Percentiles rank a stretch among this genome's conserved stretches.
These are phyloP conservation scores for Notarius quadriscutis DNA, from an alignment of 2,113 vertebrate species.

Conservation along the genomic window DNA sequence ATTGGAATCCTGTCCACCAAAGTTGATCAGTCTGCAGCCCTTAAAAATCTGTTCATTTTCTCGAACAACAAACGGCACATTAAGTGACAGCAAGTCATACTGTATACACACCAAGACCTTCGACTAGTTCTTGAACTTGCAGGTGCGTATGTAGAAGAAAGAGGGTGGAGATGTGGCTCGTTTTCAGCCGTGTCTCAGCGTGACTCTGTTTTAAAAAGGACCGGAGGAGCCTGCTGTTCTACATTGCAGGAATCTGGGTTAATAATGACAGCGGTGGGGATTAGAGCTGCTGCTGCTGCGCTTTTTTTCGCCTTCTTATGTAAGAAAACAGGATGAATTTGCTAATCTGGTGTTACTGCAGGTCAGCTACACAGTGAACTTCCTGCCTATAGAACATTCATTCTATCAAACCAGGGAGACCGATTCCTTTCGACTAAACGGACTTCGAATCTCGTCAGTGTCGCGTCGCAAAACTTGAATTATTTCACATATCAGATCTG, in stretches of 20 bases:
- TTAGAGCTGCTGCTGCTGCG: not conserved
- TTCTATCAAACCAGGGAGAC: no score
- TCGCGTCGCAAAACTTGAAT: not conserved
- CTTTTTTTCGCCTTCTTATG: not conserved
- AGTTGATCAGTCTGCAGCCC: no score
- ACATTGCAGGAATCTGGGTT: constrained; percentile 14
- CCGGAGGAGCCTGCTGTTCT: not conserved
- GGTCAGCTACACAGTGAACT: not conserved
- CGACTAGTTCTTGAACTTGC: not conserved
- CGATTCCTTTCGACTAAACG: not conserved
- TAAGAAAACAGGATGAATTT: not conserved
- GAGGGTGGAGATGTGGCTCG: not conserved
- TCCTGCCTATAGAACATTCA: not conserved
- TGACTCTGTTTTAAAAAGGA: not conserved
- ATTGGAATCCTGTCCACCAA: no score
- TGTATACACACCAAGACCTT: not conserved
- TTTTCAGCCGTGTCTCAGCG: not conserved
- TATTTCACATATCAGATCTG: not conserved
- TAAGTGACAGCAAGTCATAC: not conserved
- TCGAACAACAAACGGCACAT: not conserved
- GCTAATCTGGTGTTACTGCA: not conserved
- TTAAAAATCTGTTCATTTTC: not conserved
- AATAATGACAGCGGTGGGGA: constrained; percentile 11
- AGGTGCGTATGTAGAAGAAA: not conserved
- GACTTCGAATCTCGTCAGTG: not conserved